Conservation (phyloP, 2,113 vertebrate genomes). For the Eurypyga helias region DNA sequence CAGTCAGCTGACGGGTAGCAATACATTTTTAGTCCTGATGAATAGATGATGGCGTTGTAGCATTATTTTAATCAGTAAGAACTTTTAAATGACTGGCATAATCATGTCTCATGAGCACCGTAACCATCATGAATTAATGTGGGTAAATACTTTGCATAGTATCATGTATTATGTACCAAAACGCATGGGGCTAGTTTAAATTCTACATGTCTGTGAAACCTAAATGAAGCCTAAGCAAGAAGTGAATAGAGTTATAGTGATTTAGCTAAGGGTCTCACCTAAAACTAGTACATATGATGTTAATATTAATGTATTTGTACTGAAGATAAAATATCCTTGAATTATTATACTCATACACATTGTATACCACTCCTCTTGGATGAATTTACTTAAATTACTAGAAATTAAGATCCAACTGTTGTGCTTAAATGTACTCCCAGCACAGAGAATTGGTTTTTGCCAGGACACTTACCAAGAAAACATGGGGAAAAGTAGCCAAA, state of each 20-base stretch:
- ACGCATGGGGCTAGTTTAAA: not conserved
- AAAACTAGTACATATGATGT: not conserved
- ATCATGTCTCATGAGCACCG: not conserved
- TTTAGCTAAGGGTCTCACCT: not conserved
- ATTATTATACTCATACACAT: not conserved
- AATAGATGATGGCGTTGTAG: not conserved
- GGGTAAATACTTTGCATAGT: not conserved
- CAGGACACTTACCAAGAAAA: not conserved
- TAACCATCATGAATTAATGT: not conserved
- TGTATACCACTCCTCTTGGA: not conserved
- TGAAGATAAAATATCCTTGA: not conserved
- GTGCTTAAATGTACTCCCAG: not conserved
- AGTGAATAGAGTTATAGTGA: not conserved
- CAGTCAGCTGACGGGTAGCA: not conserved
- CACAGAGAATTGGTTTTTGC: not conserved
- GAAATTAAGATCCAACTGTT: not conserved
- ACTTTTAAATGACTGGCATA: not conserved
- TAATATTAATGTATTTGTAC: not conserved
- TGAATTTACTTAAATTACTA: not conserved
- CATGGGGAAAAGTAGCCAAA: fast-evolving
- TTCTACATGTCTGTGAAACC: not conserved
- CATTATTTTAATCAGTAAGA: conserved; percentile 17
- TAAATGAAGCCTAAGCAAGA: not conserved
- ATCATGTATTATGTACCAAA: not conserved
- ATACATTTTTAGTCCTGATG: not conserved